Percentiles rank a stretch among this genome's conserved stretches.
Evolutionary conservation across 1,140 invertebrate genomes (phyloP).

Genomic region (Papilio xuthus): DNA sequence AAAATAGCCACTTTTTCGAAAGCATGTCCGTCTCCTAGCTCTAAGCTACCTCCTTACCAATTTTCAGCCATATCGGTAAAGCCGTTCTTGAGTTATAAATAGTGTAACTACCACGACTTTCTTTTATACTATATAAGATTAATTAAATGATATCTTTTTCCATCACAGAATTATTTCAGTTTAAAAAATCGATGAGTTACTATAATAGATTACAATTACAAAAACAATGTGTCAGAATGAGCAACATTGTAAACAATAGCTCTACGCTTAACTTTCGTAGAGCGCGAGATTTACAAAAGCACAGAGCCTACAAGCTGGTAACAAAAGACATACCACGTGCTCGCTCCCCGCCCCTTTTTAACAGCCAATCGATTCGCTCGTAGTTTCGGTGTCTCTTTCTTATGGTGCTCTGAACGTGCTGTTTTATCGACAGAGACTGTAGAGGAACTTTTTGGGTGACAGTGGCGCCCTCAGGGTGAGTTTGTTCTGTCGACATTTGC

Average conservation of each 20-base stretch:
- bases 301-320: conserved; percentile 43
- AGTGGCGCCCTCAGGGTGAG: conserved; percentile 73
- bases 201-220: neutral
- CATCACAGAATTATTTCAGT: neutral
- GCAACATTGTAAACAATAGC: conserved; percentile 21
- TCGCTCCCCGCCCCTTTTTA: conserved; percentile 71
- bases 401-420: conserved; percentile 47
- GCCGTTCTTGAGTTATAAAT: too few relatives aligned
- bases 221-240: neutral
- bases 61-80: too few relatives aligned
- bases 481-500: conserved; percentile 53
- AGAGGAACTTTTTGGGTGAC: conserved; percentile 62
- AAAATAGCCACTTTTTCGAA: too few relatives aligned
- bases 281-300: conserved; percentile 58
- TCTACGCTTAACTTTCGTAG: conserved; percentile 45
- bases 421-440: conserved; percentile 75
- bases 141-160: neutral
- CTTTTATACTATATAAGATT: too few relatives aligned
- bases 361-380: conserved; percentile 73
- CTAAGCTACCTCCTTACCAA: too few relatives aligned
- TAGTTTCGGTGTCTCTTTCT: conserved; percentile 64
- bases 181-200: neutral
- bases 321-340: conserved; percentile 73
- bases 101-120: too few relatives aligned
- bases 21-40: too few relatives aligned